Evolutionary conservation across 2,888 invertebrate species (phyloP).

Genomic region (Tanypteryx hageni): DNA sequence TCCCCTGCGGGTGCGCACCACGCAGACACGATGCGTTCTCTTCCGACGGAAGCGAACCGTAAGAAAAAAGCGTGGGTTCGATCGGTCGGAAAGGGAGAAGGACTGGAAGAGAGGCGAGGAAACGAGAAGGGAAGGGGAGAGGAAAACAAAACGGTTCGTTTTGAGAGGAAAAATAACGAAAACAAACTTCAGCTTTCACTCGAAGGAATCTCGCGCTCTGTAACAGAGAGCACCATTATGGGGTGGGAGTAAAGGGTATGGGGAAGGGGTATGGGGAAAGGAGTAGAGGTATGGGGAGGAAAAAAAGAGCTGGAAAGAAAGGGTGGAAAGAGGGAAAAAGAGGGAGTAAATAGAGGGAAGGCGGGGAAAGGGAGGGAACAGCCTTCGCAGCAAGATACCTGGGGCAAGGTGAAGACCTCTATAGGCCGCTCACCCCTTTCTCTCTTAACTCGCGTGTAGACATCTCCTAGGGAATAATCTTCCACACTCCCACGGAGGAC

Average conservation of each 20-base stretch:
- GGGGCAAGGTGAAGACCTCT: conserved; percentile 25
- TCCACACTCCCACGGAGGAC: too few relatives aligned
- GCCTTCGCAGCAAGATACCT: background rate
- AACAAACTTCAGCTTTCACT: conserved; percentile 51
- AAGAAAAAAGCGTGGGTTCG: too few relatives aligned
- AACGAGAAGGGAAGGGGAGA: conserved; percentile 2
- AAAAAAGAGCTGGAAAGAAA: background rate
- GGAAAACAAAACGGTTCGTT: conserved; percentile 53
- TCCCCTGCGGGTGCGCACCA: too few relatives aligned
- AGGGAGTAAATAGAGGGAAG: background rate
- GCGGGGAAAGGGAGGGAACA: background rate
- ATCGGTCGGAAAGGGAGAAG: too few relatives aligned
- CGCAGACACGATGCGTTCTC: too few relatives aligned
- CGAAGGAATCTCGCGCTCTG: background rate
- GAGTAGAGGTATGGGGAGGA: background rate
- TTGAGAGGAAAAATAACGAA: conserved; percentile 37
- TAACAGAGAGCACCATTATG: background rate
- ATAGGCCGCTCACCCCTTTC: background rate
- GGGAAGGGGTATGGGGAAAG: background rate
- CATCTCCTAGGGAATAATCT: too few relatives aligned
- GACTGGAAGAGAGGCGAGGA: background rate
- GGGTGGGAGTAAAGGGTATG: background rate
- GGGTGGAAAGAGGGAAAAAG: background rate
- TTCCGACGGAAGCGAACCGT: background rate
- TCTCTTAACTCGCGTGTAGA: too few relatives aligned